phyloP scores from a whole-genome alignment of 2,797 vertebrate genomes.

The Lepus townsendii region DNA sequence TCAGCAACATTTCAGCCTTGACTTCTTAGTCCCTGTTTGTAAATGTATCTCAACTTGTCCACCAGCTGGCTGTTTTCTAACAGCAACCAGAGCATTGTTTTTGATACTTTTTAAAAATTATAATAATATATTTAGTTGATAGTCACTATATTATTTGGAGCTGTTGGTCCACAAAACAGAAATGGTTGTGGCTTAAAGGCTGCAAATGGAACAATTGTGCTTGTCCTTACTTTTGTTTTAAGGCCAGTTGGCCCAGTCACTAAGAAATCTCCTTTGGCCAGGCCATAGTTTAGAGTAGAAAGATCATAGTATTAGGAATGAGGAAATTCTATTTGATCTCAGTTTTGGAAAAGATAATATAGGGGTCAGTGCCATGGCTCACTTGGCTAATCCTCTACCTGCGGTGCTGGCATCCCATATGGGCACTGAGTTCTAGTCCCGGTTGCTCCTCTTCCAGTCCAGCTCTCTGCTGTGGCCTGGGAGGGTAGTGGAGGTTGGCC shows the following conservation, averaged over 20 bases:
- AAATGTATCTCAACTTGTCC: background rate
- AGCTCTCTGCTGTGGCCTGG: no score
- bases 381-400: no score
- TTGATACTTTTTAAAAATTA: background rate
- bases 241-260: background rate
- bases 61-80: background rate
- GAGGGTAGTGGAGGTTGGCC: no score
- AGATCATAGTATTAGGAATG: background rate
- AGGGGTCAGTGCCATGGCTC: no score
- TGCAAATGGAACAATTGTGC: background rate
- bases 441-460: no score
- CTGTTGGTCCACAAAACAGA: background rate
- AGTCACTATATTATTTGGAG: background rate
- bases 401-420: no score
- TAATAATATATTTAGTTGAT: background rate
- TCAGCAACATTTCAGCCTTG: background rate
- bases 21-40: background rate
- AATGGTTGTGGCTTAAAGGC: background rate
- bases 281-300: background rate
- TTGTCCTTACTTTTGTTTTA: conserved; percentile 37
- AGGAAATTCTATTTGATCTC: background rate
- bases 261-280: background rate
- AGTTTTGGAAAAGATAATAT: background rate
- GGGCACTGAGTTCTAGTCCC: no score
- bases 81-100: background rate